These are phyloP conservation scores for Anagrus nilaparvatae DNA, from an alignment of 1,140 invertebrate genomes.

Conservation along the genomic window DNA sequence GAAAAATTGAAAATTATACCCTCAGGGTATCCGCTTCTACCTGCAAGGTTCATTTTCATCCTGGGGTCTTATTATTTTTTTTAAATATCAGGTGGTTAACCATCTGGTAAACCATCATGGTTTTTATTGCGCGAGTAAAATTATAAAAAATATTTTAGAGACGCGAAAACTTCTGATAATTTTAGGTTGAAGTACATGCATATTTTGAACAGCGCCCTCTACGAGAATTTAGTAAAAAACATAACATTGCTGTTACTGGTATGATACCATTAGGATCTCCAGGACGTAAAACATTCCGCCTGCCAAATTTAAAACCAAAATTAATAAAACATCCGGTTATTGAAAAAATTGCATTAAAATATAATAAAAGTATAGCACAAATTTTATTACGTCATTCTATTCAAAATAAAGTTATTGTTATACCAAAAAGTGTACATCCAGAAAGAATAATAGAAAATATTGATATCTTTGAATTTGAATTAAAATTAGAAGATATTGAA, in stretches of 20 bases:
- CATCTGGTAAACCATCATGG: too few species aligned
- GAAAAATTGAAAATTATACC: too few species aligned
- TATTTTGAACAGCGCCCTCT: conserved; percentile 72
- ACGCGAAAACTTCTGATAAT: conserved; percentile 5
- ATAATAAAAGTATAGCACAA: conserved; percentile 61
- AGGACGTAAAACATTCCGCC: conserved; percentile 38
- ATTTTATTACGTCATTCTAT: conserved; percentile 66
- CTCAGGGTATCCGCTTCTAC: too few species aligned
- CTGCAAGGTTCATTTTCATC: too few species aligned
- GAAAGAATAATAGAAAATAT: conserved; percentile 57
- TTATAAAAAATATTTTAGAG: too few species aligned
- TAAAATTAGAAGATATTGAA: conserved; percentile 42
- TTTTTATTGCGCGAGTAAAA: too few species aligned
- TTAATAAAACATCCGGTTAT: conserved; percentile 53
- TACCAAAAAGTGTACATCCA: conserved; percentile 73
- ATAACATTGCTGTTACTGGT: conserved; percentile 65
- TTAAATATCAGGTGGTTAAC: too few species aligned
- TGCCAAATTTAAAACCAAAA: conserved; percentile 37
- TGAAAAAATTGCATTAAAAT: conserved; percentile 52
- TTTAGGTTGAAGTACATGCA: conserved; percentile 68
- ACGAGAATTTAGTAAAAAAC: conserved; percentile 57
- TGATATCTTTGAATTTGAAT: conserved; percentile 46
- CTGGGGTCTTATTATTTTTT: too few species aligned
- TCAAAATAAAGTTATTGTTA: conserved; percentile 60
- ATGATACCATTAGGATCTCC: conserved; percentile 74